A percentile compares a stretch with the other conserved stretches of the same genome.
These are phyloP conservation scores for Lithobates pipiens DNA, from an alignment of 2,797 vertebrate species.

Conservation along the genomic window DNA sequence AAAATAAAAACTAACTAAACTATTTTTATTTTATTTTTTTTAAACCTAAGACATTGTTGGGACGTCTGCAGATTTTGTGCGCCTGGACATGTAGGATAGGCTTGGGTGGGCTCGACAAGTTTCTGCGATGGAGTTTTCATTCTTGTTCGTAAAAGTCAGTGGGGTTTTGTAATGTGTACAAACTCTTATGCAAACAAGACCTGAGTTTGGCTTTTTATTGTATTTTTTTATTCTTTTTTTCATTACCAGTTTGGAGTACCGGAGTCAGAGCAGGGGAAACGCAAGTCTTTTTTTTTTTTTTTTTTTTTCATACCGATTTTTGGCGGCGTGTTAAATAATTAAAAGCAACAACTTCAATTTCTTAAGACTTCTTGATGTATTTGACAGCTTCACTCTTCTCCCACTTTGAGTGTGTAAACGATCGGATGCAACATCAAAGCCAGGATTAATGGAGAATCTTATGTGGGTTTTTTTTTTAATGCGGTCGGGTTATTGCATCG, in stretches of 20 bases:
- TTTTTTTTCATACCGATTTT: slow-evolving; percentile 2
- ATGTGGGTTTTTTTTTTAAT: too few species aligned
- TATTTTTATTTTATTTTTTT: slow-evolving; percentile 34
- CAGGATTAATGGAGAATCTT: background rate
- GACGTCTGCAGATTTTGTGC: slow-evolving; percentile 63
- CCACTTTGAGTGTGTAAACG: slow-evolving; percentile 27
- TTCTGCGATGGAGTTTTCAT: slow-evolving; percentile 62
- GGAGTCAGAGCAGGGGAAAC: slow-evolving; percentile 26
- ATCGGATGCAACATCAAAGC: slow-evolving; percentile 2
- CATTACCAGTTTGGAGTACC: slow-evolving; percentile 5
- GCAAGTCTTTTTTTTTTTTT: background rate
- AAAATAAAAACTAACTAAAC: slow-evolving; percentile 46
- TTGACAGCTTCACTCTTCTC: slow-evolving; percentile 43
- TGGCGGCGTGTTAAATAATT: slow-evolving; percentile 11
- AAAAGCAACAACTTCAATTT: background rate
- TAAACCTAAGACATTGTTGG: slow-evolving; percentile 54
- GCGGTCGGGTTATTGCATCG: too few species aligned
- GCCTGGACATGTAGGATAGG: slow-evolving; percentile 69
- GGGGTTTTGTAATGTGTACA: slow-evolving; percentile 33
- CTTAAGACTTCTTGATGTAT: background rate
- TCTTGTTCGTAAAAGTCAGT: slow-evolving; percentile 64
- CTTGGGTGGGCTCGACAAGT: slow-evolving; percentile 69
- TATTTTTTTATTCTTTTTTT: slow-evolving; percentile 3
- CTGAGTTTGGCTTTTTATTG: background rate
- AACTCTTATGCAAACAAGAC: slow-evolving; percentile 43